Percentiles rank a stretch among this genome's conserved stretches.
Conservation (phyloP, 2,797 vertebrate species). For the Cheirogaleus major region DNA sequence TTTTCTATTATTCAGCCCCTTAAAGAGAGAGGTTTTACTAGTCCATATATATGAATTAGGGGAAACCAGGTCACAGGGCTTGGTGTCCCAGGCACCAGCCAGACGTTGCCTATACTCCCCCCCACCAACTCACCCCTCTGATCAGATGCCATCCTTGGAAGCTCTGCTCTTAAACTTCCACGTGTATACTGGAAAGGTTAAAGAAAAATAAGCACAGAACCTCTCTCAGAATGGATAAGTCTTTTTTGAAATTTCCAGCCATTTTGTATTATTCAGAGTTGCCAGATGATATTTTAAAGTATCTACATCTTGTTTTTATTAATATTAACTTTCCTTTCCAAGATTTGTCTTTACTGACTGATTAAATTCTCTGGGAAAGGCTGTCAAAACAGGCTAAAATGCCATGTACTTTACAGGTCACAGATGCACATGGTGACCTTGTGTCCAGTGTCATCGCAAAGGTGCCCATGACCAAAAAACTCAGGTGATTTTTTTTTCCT, state of each 20-base stretch:
- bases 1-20: background rate
- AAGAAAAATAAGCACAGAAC: background rate
- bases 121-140: background rate
- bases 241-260: background rate
- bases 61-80: background rate
- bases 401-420: background rate
- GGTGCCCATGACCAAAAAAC: background rate
- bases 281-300: background rate
- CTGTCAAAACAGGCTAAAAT: background rate
- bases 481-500: background rate
- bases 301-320: background rate
- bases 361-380: background rate
- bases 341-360: background rate
- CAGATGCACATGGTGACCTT: background rate
- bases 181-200: background rate
- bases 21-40: background rate
- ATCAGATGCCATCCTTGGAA: background rate
- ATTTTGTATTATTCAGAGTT: background rate
- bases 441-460: background rate
- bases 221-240: background rate
- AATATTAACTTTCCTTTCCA: background rate
- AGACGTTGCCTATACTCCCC: background rate
- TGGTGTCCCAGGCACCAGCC: background rate
- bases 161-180: background rate
- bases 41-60: background rate